Evolutionary conservation across 2,888 invertebrate genomes (phyloP).

Genomic region (Leptinotarsa juncta): DNA sequence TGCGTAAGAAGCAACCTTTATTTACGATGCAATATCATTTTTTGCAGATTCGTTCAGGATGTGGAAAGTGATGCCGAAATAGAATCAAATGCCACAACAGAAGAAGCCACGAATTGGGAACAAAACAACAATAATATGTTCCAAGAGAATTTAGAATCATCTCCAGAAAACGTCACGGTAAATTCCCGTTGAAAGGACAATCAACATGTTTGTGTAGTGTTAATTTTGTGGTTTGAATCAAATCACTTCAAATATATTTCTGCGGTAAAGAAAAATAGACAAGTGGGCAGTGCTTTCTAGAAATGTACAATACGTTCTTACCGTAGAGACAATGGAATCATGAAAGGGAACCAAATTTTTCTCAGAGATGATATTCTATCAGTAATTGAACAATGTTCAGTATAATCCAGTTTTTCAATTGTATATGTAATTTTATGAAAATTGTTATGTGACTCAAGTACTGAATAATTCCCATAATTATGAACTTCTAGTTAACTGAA

Average conservation of each 20-base stretch:
- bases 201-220: conserved; percentile 17
- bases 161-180: conserved; percentile 58
- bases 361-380: background rate
- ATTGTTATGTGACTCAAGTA: too few relatives aligned
- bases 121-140: conserved; percentile 70
- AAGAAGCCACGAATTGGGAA: conserved; percentile 60
- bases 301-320: background rate
- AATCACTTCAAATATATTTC: conserved; percentile 25
- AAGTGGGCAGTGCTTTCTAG: background rate
- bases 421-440: too few relatives aligned
- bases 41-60: conserved; percentile 64
- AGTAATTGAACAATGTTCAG: background rate
- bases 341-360: too few relatives aligned
- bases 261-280: background rate
- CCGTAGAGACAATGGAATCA: background rate
- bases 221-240: conserved; percentile 30
- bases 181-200: conserved; percentile 52
- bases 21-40: background rate
- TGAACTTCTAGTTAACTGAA: too few relatives aligned
- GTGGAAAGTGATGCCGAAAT: conserved; percentile 63
- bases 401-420: too few relatives aligned
- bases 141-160: conserved; percentile 69
- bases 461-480: too few relatives aligned
- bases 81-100: conserved; percentile 51
- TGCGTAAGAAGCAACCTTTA: background rate